Conservation (phyloP, 2,113 vertebrate species). For the Synodontis membranacea region DNA sequence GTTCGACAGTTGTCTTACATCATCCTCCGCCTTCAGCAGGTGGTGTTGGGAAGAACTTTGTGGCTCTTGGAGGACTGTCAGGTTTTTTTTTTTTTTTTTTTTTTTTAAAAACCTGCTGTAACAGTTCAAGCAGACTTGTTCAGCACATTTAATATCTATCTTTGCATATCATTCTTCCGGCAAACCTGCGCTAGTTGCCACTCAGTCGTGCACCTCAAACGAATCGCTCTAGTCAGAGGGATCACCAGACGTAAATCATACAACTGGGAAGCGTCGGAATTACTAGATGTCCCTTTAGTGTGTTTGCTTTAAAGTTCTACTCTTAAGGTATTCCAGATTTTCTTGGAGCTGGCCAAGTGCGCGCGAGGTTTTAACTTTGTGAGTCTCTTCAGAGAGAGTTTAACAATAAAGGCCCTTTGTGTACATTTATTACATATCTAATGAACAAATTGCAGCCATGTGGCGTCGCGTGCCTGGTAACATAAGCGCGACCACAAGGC, state of each 20-base stretch:
- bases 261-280: background rate
- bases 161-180: constrained; percentile 18
- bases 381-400: constrained; percentile 61
- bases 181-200: background rate
- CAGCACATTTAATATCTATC: background rate
- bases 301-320: constrained; percentile 2
- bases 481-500: constrained; percentile 67
- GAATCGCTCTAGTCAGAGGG: background rate
- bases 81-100: constrained; percentile 10
- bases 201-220: background rate
- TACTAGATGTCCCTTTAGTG: background rate
- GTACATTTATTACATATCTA: constrained; percentile 76
- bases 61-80: constrained; percentile 33
- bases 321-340: constrained; percentile 14
- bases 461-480: constrained; percentile 63
- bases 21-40: constrained; percentile 67
- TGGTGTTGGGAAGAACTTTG: constrained; percentile 60
- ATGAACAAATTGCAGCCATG: constrained; percentile 81
- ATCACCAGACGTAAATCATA: constrained; percentile 4
- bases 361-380: constrained; percentile 21
- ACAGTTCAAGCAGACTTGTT: constrained; percentile 18
- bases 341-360: background rate
- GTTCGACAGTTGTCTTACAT: constrained; percentile 67
- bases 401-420: constrained; percentile 68
- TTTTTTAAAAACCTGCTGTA: constrained; percentile 44